Conservation (phyloP, 1,140 invertebrate genomes). For the Polypedilum vanderplanki region DNA sequence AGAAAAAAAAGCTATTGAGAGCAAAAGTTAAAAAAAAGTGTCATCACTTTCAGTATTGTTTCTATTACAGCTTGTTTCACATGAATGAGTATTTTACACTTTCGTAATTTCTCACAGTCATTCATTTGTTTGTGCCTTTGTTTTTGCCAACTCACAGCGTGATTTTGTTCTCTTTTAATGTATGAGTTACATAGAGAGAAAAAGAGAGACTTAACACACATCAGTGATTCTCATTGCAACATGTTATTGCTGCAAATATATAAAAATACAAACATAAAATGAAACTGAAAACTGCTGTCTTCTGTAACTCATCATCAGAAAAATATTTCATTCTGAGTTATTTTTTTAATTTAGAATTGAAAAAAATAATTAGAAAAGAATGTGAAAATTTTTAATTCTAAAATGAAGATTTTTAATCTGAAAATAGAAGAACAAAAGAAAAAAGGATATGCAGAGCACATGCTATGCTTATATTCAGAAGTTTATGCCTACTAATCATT, state of each 20-base stretch:
- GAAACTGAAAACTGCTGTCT: no score
- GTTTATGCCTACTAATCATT: neutral
- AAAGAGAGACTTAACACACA: neutral
- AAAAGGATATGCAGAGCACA: neutral
- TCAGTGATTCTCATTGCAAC: conserved; percentile 11
- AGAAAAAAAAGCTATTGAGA: neutral
- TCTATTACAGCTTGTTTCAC: conserved; percentile 23
- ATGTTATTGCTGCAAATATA: neutral
- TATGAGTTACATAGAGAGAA: neutral
- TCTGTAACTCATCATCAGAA: no score
- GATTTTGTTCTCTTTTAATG: neutral
- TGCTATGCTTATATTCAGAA: neutral
- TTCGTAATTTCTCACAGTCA: conserved; percentile 7
- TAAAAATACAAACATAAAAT: no score
- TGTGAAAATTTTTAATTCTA: neutral
- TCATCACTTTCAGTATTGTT: conserved; percentile 26
- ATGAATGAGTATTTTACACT: conserved; percentile 26
- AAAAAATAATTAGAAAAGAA: conserved; percentile 4
- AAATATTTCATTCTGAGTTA: no score
- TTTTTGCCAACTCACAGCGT: neutral
- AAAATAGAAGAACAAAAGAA: neutral
- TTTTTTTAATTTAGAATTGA: neutral
- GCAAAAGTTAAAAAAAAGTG: neutral
- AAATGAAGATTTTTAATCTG: neutral
- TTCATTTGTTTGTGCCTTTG: conserved; percentile 8